A percentile compares a stretch with the other conserved stretches of the same genome.
Conservation (phyloP, 2,113 vertebrate species). For the Ginglymostoma cirratum region DNA sequence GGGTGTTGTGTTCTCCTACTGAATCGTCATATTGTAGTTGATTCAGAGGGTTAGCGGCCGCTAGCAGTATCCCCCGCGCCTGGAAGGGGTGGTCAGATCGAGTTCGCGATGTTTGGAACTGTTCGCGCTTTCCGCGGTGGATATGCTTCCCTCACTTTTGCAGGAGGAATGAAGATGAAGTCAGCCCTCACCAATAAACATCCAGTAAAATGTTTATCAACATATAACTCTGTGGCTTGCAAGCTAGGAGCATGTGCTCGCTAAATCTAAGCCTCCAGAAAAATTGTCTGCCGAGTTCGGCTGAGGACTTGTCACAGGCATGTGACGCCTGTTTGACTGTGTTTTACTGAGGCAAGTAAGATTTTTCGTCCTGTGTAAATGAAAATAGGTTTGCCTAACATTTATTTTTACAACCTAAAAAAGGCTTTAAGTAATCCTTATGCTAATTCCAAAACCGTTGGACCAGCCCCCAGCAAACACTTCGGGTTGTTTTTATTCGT, state of each 20-base stretch:
- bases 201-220: neutral
- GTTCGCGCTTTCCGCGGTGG: neutral
- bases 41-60: neutral
- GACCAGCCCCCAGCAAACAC: neutral
- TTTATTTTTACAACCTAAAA: neutral
- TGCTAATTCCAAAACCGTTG: neutral
- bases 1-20: too few species aligned
- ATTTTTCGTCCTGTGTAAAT: neutral
- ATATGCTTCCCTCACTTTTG: neutral
- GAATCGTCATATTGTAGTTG: neutral
- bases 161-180: too few species aligned
- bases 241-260: neutral
- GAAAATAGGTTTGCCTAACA: neutral
- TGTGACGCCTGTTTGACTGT: neutral
- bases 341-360: neutral
- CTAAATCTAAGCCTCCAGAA: neutral
- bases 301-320: neutral
- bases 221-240: neutral
- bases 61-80: neutral
- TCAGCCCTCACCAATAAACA: neutral
- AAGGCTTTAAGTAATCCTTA: slow-evolving; percentile 7
- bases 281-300: neutral
- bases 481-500: neutral
- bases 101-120: neutral
- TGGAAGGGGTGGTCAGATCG: neutral